Evolutionary conservation across 2,113 vertebrate genomes (phyloP), one percentile per base, ranked within the genome.

Genomic region (Agapornis roseicollis): DNA sequence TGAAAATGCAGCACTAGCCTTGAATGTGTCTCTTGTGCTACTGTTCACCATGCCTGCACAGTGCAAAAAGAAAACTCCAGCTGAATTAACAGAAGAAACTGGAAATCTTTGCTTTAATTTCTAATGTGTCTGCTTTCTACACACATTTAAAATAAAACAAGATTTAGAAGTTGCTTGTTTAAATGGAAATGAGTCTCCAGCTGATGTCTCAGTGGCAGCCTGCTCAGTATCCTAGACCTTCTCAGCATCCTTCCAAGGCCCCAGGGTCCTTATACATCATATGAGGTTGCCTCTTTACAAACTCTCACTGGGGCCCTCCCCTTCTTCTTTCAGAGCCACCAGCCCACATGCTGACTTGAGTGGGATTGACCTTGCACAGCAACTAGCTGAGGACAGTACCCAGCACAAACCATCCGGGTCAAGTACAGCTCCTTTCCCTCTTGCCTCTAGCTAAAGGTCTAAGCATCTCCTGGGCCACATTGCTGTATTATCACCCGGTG

Each of bases 341-440:
- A 77, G 31, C 29, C 47, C 50, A 22, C 1, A 1, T 44, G 29
- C 46, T 55, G 55, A 41, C 42, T 39, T 7, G 7, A 72, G 20
- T 2, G 4, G 64, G 53, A 35, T 39, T 31, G 37, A 47, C 17
- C 13, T 69, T 19, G 47, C 31, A 13, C 31, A 53, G 31, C 37
- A 64, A 35, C 13, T 23, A n/a, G 25, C 46, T 3, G 1, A 61
- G 11, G 17, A 28, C 56, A 16, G 11, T 6, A 58, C 20, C 17
- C 31, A 73, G 28, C 25, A 44, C n/a, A 44, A 69, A 20, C 10
- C 15, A 17, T 1, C 5, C 0, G 0, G 4, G 13, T 27, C 27
- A 49, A 17, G 23, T 10, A 44, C 16, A 13, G 1, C 23, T 61
- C 13, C 47, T 66, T 49, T 61, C 41, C 16, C 66, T 55, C 79